Evolutionary conservation across 2,888 invertebrate genomes (phyloP).

Genomic region (Craniophora ligustri): DNA sequence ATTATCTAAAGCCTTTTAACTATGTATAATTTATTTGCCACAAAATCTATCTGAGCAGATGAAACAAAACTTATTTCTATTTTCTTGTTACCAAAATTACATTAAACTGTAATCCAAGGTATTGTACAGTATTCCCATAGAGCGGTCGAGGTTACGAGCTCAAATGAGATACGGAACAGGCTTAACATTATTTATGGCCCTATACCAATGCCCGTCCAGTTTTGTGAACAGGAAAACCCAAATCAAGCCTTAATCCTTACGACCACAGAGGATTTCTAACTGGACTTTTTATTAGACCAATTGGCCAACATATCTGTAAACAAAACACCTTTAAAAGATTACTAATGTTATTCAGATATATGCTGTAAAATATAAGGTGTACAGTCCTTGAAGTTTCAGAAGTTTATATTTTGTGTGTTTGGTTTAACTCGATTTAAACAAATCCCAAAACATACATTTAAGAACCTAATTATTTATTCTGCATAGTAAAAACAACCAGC

Average conservation of each 20-base stretch:
- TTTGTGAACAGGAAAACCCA: conserved; percentile 9
- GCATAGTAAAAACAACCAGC: no score
- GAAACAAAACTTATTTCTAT: neutral
- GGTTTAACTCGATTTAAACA: no score
- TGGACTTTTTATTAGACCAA: neutral
- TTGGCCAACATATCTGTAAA: neutral
- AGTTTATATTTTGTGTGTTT: no score
- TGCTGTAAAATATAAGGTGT: no score
- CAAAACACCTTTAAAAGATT: neutral
- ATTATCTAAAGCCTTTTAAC: no score
- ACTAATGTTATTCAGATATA: neutral
- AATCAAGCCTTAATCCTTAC: neutral
- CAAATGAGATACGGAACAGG: conserved; percentile 1
- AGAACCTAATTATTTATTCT: no score
- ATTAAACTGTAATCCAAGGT: neutral
- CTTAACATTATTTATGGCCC: conserved; percentile 24
- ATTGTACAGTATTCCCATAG: conserved; percentile 12
- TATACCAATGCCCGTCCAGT: neutral
- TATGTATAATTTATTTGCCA: no score
- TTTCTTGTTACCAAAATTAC: neutral
- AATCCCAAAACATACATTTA: no score
- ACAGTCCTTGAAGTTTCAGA: no score
- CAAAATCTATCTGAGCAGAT: no score
- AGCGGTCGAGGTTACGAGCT: conserved; percentile 2
- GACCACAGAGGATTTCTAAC: conserved; percentile 1